Percentiles rank a stretch among this genome's conserved stretches.
Evolutionary conservation across 1,140 invertebrate genomes (phyloP).

Genomic region (Meloidogyne hapla): DNA sequence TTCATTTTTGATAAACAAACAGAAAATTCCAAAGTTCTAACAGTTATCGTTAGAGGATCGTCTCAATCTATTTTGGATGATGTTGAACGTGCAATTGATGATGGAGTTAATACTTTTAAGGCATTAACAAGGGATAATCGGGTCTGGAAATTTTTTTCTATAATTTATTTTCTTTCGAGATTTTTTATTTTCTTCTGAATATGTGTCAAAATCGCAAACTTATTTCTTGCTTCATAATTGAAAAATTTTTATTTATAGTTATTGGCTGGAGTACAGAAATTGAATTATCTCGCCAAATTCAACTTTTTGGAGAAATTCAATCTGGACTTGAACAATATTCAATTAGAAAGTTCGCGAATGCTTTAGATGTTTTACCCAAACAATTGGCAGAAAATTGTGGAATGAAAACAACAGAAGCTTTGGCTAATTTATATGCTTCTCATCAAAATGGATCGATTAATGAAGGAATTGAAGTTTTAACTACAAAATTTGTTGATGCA

Average conservation of each 20-base stretch:
- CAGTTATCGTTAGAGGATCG: slow-evolving; percentile 88
- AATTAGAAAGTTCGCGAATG: slow-evolving; percentile 86
- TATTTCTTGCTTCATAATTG: no score
- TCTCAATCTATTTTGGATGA: slow-evolving; percentile 99
- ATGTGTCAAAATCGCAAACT: no score
- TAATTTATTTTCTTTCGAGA: no score
- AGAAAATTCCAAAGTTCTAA: slow-evolving; percentile 81
- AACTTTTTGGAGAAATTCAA: slow-evolving; percentile 81
- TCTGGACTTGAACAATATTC: slow-evolving; percentile 95
- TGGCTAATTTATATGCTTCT: slow-evolving; percentile 86
- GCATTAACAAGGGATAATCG: slow-evolving; percentile 71
- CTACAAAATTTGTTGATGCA: slow-evolving; percentile 73
- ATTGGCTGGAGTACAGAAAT: slow-evolving; percentile 89
- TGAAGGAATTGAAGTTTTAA: slow-evolving; percentile 84
- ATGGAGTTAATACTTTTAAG: slow-evolving; percentile 98
- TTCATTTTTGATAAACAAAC: slow-evolving; percentile 78
- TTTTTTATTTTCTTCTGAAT: no score
- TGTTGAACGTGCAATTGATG: slow-evolving; percentile 93
- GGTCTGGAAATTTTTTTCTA: slow-evolving; percentile 23
- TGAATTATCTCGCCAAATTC: slow-evolving; percentile 82
- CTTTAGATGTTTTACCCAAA: slow-evolving; percentile 85
- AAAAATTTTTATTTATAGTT: slow-evolving; percentile 70
- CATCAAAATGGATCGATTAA: slow-evolving; percentile 84
- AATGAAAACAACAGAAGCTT: slow-evolving; percentile 76
- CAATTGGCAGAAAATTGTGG: slow-evolving; percentile 91